phyloP scores from a whole-genome alignment of 2,797 vertebrate species.

The Holocentrus rufus region DNA sequence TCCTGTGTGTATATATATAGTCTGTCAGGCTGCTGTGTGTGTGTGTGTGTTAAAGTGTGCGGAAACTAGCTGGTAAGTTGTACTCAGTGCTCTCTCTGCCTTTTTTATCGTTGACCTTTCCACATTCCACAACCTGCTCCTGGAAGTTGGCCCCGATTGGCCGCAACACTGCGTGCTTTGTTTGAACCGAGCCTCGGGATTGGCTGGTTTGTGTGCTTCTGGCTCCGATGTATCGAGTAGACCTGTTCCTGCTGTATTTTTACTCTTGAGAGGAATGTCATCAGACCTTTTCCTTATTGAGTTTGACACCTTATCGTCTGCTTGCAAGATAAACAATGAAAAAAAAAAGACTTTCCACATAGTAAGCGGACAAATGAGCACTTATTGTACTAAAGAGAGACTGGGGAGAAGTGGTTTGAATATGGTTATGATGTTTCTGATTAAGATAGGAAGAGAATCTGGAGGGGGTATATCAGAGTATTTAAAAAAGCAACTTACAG shows the following conservation, averaged over 20 bases:
- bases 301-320: slow-evolving; percentile 29
- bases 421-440: too few species aligned
- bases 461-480: too few species aligned
- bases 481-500: too few species aligned
- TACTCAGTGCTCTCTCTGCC: slow-evolving; percentile 4
- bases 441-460: too few species aligned
- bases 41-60: slow-evolving; percentile 2
- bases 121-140: slow-evolving; percentile 75
- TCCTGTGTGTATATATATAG: neutral
- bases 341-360: neutral
- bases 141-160: slow-evolving; percentile 73
- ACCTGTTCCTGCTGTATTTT: slow-evolving; percentile 58
- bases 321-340: slow-evolving; percentile 5
- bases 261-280: slow-evolving; percentile 49
- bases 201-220: slow-evolving; percentile 61
- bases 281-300: slow-evolving; percentile 28
- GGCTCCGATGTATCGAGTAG: slow-evolving; percentile 43
- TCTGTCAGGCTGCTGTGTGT: neutral
- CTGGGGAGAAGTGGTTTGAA: neutral
- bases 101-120: slow-evolving; percentile 76
- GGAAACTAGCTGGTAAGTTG: too few species aligned
- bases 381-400: neutral
- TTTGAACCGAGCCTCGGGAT: slow-evolving; percentile 71
- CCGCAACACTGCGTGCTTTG: slow-evolving; percentile 67
- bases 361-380: neutral